Percentiles rank a stretch among this genome's conserved stretches.
phyloP scores from a whole-genome alignment of 2,113 vertebrate species.

The Rattus rattus region DNA sequence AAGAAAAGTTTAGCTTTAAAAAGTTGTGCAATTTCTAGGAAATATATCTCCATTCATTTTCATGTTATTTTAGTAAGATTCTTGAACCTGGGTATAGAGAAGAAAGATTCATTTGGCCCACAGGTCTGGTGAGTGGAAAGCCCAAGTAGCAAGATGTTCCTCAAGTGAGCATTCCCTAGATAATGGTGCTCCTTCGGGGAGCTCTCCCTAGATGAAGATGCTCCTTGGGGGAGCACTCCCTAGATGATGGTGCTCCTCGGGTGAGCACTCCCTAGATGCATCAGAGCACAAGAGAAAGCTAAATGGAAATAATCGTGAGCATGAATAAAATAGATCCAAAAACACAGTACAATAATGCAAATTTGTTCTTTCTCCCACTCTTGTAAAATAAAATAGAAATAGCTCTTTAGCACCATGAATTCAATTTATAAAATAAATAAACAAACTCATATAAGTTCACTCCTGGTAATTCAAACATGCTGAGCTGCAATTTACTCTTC shows the following conservation, averaged over 20 bases:
- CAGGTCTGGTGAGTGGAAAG: not conserved
- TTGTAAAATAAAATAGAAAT: slow-evolving; percentile 27
- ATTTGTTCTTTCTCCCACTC: slow-evolving; percentile 8
- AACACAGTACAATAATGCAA: not conserved
- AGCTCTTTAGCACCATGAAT: slow-evolving; percentile 1
- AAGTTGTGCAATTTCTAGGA: not conserved
- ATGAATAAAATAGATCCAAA: not conserved
- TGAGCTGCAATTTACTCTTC: not conserved
- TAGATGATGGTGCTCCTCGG: not conserved
- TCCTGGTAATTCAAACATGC: not conserved
- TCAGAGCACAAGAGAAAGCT: not conserved
- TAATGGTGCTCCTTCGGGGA: not conserved
- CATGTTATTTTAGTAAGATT: not conserved
- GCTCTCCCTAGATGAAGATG: not conserved
- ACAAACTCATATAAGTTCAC: not conserved
- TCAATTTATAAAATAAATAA: not conserved
- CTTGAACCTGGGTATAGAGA: not conserved
- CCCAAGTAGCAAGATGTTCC: not conserved
- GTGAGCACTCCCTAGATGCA: not conserved
- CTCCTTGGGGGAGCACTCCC: not conserved
- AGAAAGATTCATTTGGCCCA: not conserved
- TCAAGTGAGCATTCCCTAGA: not conserved
- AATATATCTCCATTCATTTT: not conserved
- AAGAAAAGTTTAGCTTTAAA: slow-evolving; percentile 29
- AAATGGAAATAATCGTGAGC: not conserved